Evolutionary conservation across 2,888 invertebrate species (phyloP).

Genomic region (Pristionchus exspectatus): DNA sequence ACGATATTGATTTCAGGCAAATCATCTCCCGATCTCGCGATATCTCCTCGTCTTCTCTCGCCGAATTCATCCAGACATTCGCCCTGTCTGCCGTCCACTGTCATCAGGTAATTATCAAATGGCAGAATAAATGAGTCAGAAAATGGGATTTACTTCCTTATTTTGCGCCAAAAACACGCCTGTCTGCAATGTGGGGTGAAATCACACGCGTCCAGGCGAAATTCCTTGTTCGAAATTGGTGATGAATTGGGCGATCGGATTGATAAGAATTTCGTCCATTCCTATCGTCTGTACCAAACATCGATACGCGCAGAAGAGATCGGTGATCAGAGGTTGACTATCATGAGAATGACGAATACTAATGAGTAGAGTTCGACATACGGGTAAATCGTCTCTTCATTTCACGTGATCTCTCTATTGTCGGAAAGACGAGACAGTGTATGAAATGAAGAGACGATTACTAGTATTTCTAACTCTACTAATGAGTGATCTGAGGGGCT

Average conservation of each 20-base stretch:
- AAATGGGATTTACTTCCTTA: background rate
- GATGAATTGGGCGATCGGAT: background rate
- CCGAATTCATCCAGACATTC: constrained; percentile 43
- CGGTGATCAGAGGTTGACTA: background rate
- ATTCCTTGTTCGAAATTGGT: background rate
- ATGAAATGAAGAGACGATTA: too few relatives aligned
- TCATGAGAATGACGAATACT: background rate
- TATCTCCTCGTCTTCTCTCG: constrained; percentile 44
- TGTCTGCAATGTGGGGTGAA: background rate
- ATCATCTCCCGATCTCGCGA: constrained; percentile 19
- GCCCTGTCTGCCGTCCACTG: constrained; percentile 6
- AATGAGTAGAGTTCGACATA: too few relatives aligned
- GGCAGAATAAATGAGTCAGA: background rate
- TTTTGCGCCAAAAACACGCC: background rate
- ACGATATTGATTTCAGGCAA: background rate
- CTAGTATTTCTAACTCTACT: too few relatives aligned
- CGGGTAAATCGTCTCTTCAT: background rate
- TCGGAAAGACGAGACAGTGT: background rate
- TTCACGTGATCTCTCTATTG: background rate
- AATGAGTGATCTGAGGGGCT: background rate
- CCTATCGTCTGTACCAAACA: background rate
- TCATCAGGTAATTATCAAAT: constrained; percentile 35
- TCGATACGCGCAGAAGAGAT: background rate
- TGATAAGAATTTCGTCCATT: background rate
- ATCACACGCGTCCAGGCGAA: background rate